Conservation (phyloP, 2,113 vertebrate genomes). For the Sporophila hypoxantha region DNA sequence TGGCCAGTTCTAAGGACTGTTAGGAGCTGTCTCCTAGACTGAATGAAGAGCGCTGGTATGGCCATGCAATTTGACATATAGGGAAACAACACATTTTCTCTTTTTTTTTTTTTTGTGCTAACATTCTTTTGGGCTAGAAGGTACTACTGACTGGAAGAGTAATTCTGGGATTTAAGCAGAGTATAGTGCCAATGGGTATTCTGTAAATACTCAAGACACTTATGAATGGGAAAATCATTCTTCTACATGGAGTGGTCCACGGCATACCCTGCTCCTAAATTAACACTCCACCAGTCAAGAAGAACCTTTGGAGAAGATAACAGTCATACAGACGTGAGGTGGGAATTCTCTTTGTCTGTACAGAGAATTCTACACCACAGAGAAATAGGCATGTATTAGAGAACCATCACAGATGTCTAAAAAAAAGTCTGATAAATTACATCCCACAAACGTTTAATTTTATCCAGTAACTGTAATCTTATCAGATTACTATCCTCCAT, state of each 20-base stretch:
- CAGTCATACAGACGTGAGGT: fast-evolving
- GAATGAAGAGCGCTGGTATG: background rate
- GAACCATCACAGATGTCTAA: background rate
- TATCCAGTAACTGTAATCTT: background rate
- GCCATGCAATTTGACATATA: fast-evolving
- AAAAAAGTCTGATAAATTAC: background rate
- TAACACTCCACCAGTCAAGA: background rate
- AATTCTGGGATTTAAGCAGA: background rate
- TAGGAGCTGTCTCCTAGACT: background rate
- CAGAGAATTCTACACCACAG: background rate
- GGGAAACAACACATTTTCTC: background rate
- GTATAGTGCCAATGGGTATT: background rate
- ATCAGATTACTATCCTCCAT: background rate
- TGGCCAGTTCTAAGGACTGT: background rate
- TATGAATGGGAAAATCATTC: background rate
- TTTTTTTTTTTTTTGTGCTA: background rate
- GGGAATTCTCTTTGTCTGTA: background rate
- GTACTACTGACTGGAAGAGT: background rate
- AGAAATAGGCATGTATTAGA: fast-evolving
- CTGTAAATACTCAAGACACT: background rate
- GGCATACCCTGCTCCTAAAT: background rate
- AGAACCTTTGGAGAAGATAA: background rate
- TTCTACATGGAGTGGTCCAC: background rate
- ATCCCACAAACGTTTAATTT: background rate
- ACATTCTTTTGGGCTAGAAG: background rate